These are phyloP conservation scores for Dolichallabes microphthalmus DNA, from an alignment of 2,113 vertebrate genomes.

Conservation along the genomic window DNA sequence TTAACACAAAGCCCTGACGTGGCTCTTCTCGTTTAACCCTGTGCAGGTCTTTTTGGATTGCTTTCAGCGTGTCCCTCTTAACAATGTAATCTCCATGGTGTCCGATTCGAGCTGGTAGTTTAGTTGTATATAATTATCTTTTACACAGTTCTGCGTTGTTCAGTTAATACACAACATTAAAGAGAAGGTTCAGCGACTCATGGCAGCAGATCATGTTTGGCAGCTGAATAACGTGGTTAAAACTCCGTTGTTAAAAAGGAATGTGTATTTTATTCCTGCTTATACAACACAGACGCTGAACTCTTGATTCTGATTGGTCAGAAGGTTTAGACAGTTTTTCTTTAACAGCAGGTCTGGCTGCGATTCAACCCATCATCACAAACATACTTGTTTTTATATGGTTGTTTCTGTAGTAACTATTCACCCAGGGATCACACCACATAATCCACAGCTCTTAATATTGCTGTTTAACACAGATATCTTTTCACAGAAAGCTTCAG, in stretches of 20 bases:
- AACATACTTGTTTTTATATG: not conserved
- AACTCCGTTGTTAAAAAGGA: not conserved
- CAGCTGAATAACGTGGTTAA: not conserved
- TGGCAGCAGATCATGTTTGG: not conserved
- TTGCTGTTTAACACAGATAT: not conserved
- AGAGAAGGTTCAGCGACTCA: not conserved
- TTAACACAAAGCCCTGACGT: conserved; percentile 12
- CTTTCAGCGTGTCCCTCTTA: not conserved
- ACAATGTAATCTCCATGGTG: not conserved
- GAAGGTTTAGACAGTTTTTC: not conserved
- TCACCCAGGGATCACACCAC: not conserved
- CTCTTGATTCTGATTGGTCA: not conserved
- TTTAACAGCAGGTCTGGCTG: not conserved
- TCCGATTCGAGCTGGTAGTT: not conserved
- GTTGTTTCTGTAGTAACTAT: not conserved
- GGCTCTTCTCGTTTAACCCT: not conserved
- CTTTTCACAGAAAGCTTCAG: too few relatives aligned
- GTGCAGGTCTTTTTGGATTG: not conserved
- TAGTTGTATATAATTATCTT: not conserved
- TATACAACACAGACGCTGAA: not conserved
- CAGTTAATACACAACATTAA: not conserved
- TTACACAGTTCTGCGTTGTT: not conserved
- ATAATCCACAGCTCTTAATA: not conserved
- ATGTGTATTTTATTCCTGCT: not conserved
- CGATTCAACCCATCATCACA: not conserved